Base-by-base conservation (phyloP, 2,888 invertebrate genomes). In the Spisula solida region DNA sequence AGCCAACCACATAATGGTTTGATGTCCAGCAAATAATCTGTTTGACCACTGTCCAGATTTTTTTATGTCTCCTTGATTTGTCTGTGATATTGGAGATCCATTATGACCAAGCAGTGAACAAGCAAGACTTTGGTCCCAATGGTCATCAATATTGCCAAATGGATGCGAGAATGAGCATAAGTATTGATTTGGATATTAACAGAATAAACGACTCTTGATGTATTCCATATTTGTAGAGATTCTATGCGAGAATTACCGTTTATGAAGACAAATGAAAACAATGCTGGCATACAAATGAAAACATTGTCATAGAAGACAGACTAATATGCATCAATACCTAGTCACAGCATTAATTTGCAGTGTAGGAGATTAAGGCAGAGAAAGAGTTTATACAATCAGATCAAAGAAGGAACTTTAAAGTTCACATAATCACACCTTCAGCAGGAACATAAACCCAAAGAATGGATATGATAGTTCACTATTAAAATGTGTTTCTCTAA, bases 131-230 rank as follows among this genome's bases (percentile, higher is more conserved):
- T 85, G 51, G 85, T 78, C 29, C 60, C 82, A 87, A 85, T 41
- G 85, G 85, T 82, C 89, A 85, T 89, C 89, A 89, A 89, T 89
- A 89, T 86, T 41, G 66, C 29, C 78, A 55, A 84, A 29, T 60
- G 87, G 85, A 79, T 85, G 82, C 51, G 82, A 81, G 66, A 82
- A 81, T 31, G 85, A 78, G 78, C 79, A 85, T 79, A 41, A 41
- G 16, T 89, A 89, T 89, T 89, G 89, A 89, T 89, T 85, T 79
- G 78, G 31, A 78, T 85, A 85, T 85, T 85, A 85, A 78, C 51
- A 20, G 51, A 87, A 85, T 87, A 87, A 85, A 89, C 81, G 80
- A 60, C 81, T 81, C 87, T 47, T 82, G 79, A 86, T 70, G 80
- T 86, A 82, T 82, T 82, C 86, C 88, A 88, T 88, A 81, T 88